Evolutionary conservation across 2,888 invertebrate species (phyloP).

Genomic region (Plagodis dolabraria): DNA sequence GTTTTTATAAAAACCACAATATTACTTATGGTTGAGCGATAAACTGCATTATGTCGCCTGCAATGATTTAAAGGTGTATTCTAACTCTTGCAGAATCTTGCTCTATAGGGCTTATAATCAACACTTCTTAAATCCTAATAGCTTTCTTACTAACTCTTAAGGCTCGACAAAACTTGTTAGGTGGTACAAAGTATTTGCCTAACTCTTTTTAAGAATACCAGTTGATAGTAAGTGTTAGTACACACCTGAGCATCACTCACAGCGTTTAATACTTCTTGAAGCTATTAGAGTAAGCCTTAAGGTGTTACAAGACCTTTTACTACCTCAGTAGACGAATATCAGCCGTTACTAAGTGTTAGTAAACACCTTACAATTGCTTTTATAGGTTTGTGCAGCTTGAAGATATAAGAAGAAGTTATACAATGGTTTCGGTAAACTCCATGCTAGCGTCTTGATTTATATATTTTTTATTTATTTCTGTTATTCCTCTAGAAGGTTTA

Average conservation of each 20-base stretch:
- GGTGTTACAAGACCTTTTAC: constrained; percentile 5
- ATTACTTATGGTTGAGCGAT: constrained; percentile 6
- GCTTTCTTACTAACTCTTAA: constrained; percentile 9
- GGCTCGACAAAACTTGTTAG: constrained; percentile 10
- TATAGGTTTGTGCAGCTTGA: constrained; percentile 7
- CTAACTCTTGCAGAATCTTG: constrained; percentile 11
- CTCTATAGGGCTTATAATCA: constrained; percentile 7
- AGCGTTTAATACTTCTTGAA: constrained; percentile 4
- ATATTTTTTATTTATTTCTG: constrained; percentile 8
- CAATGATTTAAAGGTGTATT: constrained; percentile 10
- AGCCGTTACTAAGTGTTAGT: constrained; percentile 6
- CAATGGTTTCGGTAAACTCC: constrained; percentile 9
- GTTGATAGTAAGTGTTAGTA: constrained; percentile 3
- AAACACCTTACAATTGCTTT: constrained; percentile 8
- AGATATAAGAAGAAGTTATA: constrained; percentile 10
- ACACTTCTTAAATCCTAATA: constrained; percentile 4
- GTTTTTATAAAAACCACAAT: constrained; percentile 5
- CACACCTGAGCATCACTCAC: constrained; percentile 1
- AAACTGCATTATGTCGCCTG: constrained; percentile 10
- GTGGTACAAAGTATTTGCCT: constrained; percentile 9
- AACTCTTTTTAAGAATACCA: constrained; percentile 6
- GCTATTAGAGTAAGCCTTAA: constrained; percentile 2
- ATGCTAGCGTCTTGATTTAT: constrained; percentile 7
- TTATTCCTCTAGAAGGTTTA: constrained; percentile 14
- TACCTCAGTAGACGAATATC: constrained; percentile 2